phyloP scores from a whole-genome alignment of 2,113 vertebrate species.

The Prunella fulvescens region DNA sequence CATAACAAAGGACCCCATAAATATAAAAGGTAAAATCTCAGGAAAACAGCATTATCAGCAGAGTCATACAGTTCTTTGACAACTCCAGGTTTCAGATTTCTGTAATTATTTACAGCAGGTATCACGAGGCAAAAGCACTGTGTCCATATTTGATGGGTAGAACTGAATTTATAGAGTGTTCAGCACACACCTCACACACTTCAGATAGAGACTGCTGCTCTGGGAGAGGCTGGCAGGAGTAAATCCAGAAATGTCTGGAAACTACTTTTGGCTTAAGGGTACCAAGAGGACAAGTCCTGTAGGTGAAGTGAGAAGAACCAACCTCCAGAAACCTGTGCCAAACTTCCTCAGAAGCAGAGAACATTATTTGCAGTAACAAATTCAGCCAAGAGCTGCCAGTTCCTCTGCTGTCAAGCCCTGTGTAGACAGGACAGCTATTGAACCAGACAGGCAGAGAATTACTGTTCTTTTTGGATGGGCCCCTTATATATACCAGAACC shows the following conservation, averaged over 20 bases:
- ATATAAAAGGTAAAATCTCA: background rate
- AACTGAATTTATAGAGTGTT: background rate
- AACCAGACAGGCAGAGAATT: background rate
- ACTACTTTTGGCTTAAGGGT: background rate
- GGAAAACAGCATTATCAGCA: background rate
- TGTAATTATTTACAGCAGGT: background rate
- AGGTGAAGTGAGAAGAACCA: background rate
- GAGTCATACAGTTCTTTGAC: background rate
- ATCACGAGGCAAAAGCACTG: background rate
- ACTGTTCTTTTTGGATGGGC: background rate
- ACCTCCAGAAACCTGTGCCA: background rate
- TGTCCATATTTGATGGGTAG: background rate
- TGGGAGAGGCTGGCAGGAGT: background rate
- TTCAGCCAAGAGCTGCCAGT: fast-evolving
- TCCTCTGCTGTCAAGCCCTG: background rate
- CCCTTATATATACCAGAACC: background rate
- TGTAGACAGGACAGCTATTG: background rate
- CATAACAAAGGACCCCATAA: background rate
- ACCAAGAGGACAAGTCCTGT: background rate
- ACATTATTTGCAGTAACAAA: background rate
- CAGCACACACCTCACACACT: background rate
- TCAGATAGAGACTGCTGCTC: background rate
- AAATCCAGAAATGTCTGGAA: background rate
- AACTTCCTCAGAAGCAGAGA: background rate
- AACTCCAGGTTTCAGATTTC: background rate